Conservation (phyloP, 1,140 invertebrate species). For the Zaprionus ghesquierei region DNA sequence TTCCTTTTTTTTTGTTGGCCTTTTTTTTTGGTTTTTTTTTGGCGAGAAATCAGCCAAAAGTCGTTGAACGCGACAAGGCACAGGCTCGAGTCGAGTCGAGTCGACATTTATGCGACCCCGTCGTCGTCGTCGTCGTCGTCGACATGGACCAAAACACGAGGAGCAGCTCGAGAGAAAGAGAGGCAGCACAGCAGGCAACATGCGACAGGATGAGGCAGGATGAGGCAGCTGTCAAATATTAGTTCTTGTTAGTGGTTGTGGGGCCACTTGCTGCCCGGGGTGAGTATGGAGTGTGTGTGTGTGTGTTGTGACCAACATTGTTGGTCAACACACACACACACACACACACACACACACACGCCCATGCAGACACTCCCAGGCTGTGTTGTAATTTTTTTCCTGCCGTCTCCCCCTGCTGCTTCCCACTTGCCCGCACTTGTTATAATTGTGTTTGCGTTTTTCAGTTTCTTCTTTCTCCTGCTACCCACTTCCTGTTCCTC, state of each 20-base stretch:
- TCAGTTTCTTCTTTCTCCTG: constrained; percentile 48
- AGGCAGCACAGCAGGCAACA: constrained; percentile 1
- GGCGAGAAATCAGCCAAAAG: constrained; percentile 71
- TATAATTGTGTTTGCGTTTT: constrained; percentile 80
- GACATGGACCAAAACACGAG: not conserved
- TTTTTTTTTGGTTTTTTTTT: constrained; percentile 34
- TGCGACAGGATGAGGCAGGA: not conserved
- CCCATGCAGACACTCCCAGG: not conserved
- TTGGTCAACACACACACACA: constrained; percentile 69
- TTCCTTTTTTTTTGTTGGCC: constrained; percentile 50
- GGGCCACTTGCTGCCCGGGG: constrained; percentile 27
- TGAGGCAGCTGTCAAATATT: constrained; percentile 54
- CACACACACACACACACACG: constrained; percentile 62
- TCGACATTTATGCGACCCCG: constrained; percentile 51
- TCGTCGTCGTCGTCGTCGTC: too few relatives aligned
- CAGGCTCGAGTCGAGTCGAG: constrained; percentile 10
- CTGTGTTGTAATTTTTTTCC: constrained; percentile 39
- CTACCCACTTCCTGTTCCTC: not conserved
- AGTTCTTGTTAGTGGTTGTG: constrained; percentile 52
- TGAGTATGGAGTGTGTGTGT: constrained; percentile 15
- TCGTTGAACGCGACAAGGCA: constrained; percentile 61
- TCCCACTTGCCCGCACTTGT: constrained; percentile 59
- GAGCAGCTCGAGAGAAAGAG: not conserved
- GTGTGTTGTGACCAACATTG: constrained; percentile 75
- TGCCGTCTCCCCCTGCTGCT: constrained; percentile 4